Evolutionary conservation across 2,888 invertebrate genomes (phyloP).

Genomic region (Orthosia incerta): DNA sequence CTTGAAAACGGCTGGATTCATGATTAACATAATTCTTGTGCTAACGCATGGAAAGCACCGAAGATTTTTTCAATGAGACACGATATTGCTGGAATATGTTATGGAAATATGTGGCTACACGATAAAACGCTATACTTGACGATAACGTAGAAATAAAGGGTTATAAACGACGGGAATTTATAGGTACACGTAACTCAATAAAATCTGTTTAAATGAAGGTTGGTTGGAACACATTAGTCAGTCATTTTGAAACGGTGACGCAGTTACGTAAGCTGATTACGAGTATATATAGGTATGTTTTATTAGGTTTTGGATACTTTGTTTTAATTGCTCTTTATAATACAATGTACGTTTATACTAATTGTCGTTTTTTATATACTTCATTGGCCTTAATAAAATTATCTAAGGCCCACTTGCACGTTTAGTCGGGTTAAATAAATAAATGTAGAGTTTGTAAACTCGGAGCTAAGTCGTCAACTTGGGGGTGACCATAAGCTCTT

Average conservation of each 20-base stretch:
- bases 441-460: no score
- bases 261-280: not conserved
- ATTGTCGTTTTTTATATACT: no score
- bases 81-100: slow-evolving; percentile 20
- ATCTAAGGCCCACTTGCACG: no score
- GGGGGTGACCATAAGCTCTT: no score
- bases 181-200: not conserved
- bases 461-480: no score
- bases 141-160: not conserved
- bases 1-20: not conserved
- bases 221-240: not conserved
- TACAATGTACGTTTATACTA: no score
- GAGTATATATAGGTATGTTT: not conserved
- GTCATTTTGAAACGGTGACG: not conserved
- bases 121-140: slow-evolving; percentile 17
- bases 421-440: no score
- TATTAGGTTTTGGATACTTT: not conserved
- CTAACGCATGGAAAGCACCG: not conserved
- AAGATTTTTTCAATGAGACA: slow-evolving; percentile 20
- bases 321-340: not conserved
- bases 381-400: no score
- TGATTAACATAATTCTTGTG: slow-evolving; percentile 1
- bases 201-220: slow-evolving; percentile 5
- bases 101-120: not conserved
- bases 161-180: slow-evolving; percentile 11